Evolutionary conservation across 2,888 invertebrate species (phyloP).

Genomic region (Spatulosminthurus flaviceps): DNA sequence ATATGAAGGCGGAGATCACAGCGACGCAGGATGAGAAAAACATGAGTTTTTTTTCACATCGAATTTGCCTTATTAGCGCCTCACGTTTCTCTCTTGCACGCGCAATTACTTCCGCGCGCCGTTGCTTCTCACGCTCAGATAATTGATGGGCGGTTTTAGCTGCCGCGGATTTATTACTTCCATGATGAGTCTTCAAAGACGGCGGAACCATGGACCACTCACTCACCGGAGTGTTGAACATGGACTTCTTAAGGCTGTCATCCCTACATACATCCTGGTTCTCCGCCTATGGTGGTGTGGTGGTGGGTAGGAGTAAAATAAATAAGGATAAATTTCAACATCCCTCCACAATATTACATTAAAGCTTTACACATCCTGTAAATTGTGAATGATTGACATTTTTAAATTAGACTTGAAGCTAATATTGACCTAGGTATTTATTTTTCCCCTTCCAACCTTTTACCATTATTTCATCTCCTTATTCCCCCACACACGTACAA

Average conservation of each 20-base stretch:
- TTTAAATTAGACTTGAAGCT: background rate
- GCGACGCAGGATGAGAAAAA: conserved; percentile 76
- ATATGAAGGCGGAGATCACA: conserved; percentile 74
- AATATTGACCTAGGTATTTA: background rate
- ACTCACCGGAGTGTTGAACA: conserved; percentile 45
- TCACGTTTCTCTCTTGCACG: conserved; percentile 52
- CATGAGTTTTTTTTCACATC: conserved; percentile 74
- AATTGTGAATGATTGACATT: no score
- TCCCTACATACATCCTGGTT: conserved; percentile 34
- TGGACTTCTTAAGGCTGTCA: conserved; percentile 44
- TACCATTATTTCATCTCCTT: background rate
- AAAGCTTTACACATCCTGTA: no score
- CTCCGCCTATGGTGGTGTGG: conserved; percentile 33
- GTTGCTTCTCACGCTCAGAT: conserved; percentile 47
- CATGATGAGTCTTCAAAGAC: conserved; percentile 43
- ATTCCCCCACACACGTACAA: background rate
- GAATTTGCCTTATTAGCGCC: conserved; percentile 47
- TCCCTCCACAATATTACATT: background rate
- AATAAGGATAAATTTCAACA: no score
- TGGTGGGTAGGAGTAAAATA: no score
- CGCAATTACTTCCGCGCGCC: conserved; percentile 47
- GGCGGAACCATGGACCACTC: conserved; percentile 48
- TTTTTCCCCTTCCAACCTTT: background rate
- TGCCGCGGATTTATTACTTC: conserved; percentile 26
- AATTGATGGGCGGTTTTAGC: conserved; percentile 19